Percentiles rank a stretch among this genome's conserved stretches.
Evolutionary conservation across 2,797 vertebrate species (phyloP).

Genomic region (Cirrhinus molitorella): DNA sequence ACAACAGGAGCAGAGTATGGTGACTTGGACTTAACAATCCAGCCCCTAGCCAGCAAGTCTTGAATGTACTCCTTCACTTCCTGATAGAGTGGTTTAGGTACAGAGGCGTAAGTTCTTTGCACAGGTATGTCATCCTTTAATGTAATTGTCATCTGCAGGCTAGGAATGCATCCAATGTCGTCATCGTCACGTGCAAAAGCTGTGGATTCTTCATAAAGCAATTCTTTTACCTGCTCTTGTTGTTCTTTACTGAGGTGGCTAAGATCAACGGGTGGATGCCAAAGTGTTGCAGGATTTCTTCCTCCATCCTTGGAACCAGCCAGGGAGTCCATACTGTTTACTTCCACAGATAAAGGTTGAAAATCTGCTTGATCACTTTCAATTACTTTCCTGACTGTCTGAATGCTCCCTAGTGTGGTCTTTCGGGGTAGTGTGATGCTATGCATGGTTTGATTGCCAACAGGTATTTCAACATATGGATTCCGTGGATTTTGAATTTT

Average conservation of each 20-base stretch:
- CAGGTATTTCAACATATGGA: neutral
- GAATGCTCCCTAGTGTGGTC: neutral
- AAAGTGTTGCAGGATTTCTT: neutral
- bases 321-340: neutral
- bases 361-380: neutral
- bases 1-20: neutral
- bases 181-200: neutral
- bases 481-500: neutral
- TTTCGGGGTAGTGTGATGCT: neutral
- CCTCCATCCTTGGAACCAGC: conserved; percentile 21
- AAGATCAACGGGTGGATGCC: conserved; percentile 5
- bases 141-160: neutral
- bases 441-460: neutral
- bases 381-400: neutral
- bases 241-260: neutral
- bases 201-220: neutral
- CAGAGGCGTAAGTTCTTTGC: neutral
- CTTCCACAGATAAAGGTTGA: neutral
- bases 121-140: neutral
- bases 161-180: neutral
- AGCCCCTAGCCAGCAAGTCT: neutral
- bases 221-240: neutral
- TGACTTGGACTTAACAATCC: neutral
- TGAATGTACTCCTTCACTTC: neutral
- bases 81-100: neutral